These are phyloP conservation scores for Drepanosiphum platanoidis DNA, from an alignment of 2,888 invertebrate species.

Conservation along the genomic window DNA sequence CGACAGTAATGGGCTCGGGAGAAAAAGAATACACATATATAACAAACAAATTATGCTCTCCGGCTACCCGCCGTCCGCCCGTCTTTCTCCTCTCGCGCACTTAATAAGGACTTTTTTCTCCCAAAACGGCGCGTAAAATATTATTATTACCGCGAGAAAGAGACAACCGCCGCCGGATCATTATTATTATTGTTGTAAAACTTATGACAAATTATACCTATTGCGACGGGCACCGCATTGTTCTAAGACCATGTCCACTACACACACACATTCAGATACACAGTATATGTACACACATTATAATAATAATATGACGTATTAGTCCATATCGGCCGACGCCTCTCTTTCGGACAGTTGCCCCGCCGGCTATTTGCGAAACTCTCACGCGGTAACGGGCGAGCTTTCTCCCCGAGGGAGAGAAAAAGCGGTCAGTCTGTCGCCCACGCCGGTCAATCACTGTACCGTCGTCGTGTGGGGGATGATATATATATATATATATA, in stretches of 20 bases:
- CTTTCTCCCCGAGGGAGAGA: constrained; percentile 8
- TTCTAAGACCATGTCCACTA: constrained; percentile 26
- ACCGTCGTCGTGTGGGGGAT: background rate
- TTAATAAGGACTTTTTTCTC: constrained; percentile 28
- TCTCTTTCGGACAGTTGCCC: background rate
- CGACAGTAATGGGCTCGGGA: constrained; percentile 31
- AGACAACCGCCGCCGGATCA: constrained; percentile 23
- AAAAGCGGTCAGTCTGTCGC: background rate
- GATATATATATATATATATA: background rate
- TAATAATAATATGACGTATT: constrained; percentile 12
- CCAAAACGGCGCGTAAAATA: constrained; percentile 50
- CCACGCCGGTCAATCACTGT: background rate
- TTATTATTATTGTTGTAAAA: constrained; percentile 28
- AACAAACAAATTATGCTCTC: constrained; percentile 54
- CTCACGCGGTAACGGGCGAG: background rate
- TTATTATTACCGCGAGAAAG: constrained; percentile 21
- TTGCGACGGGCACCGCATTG: constrained; percentile 8
- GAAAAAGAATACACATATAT: constrained; percentile 34
- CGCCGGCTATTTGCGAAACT: constrained; percentile 41
- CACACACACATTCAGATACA: background rate
- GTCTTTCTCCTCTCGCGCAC: background rate
- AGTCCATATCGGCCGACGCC: background rate
- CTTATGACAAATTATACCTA: constrained; percentile 40
- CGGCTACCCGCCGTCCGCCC: background rate
- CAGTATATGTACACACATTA: background rate